A percentile compares a stretch with the other conserved stretches of the same genome.
Conservation (phyloP, 1,140 invertebrate species). For the Cyphomyrmex costatus region DNA sequence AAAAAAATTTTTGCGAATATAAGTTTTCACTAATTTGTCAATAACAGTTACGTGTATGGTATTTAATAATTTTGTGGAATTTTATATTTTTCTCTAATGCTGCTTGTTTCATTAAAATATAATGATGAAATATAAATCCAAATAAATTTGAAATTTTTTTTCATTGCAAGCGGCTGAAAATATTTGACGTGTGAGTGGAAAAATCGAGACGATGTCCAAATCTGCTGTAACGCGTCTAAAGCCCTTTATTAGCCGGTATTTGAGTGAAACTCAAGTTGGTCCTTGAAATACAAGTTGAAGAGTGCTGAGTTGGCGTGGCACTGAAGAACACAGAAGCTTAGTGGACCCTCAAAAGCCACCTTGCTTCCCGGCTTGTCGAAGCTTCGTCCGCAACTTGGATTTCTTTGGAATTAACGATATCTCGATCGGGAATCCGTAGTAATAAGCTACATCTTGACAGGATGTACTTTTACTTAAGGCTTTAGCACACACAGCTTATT, state of each 20-base stretch:
- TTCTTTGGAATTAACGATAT: constrained; percentile 46
- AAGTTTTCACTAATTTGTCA: neutral
- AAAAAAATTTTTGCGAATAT: neutral
- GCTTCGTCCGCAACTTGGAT: constrained; percentile 12
- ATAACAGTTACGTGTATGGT: neutral
- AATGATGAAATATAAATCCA: neutral
- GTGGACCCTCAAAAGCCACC: constrained; percentile 19
- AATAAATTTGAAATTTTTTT: neutral
- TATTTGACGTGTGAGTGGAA: neutral
- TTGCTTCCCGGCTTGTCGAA: constrained; percentile 28
- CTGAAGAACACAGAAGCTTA: constrained; percentile 36
- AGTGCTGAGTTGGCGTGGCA: constrained; percentile 43
- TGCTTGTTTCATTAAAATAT: neutral
- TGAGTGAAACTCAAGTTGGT: constrained; percentile 32
- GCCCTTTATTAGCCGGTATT: constrained; percentile 44
- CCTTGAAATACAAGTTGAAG: constrained; percentile 45
- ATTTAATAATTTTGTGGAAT: neutral
- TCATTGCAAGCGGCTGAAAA: neutral
- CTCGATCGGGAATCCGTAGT: neutral
- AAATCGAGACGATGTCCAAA: constrained; percentile 30
- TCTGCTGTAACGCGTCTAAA: neutral
- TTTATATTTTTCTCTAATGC: neutral
- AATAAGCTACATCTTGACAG: constrained; percentile 10
- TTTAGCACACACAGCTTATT: neutral
- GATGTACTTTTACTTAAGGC: constrained; percentile 2